Evolutionary conservation across 53 echinoderm and acorn worm species (phyloP).

Genomic region (Luidia sarsii): DNA sequence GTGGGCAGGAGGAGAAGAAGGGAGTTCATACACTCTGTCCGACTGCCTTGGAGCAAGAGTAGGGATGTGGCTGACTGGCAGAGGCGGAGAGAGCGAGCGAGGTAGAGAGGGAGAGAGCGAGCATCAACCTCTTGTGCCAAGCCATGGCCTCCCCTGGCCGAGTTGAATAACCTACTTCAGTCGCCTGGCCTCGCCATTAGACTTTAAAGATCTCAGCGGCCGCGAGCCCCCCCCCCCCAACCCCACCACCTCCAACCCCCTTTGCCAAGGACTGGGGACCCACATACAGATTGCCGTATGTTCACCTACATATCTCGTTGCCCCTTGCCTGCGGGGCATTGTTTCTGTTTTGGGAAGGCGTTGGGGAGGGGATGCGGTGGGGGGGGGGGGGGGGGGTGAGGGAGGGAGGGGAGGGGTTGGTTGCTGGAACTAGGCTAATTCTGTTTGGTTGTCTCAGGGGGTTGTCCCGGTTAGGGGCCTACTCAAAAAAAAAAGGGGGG

Average conservation of each 20-base stretch:
- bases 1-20: too few relatives aligned
- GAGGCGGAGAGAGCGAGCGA: too few relatives aligned
- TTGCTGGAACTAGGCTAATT: constrained; percentile 53
- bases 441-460: constrained; percentile 56
- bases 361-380: too few relatives aligned
- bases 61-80: constrained; percentile 3
- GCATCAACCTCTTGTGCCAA: too few relatives aligned
- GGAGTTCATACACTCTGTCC: too few relatives aligned
- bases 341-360: constrained; percentile 54
- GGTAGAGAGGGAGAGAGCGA: too few relatives aligned
- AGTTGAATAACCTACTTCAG: constrained; percentile 54
- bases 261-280: too few relatives aligned
- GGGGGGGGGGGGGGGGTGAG: constrained; percentile 43
- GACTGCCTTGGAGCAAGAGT: too few relatives aligned
- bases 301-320: constrained; percentile 54
- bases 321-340: constrained; percentile 51
- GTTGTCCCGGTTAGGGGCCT: constrained; percentile 42
- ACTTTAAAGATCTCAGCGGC: constrained; percentile 46
- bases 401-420: constrained; percentile 51
- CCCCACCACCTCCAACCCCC: too few relatives aligned
- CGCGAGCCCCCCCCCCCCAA: constrained; percentile 27
- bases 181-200: background rate
- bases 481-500: too few relatives aligned
- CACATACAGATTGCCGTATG: constrained; percentile 52
- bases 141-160: background rate